Evolutionary conservation across 2,113 vertebrate species (phyloP), one percentile per base, ranked within the genome.

Genomic region (Carlito syrichta): DNA sequence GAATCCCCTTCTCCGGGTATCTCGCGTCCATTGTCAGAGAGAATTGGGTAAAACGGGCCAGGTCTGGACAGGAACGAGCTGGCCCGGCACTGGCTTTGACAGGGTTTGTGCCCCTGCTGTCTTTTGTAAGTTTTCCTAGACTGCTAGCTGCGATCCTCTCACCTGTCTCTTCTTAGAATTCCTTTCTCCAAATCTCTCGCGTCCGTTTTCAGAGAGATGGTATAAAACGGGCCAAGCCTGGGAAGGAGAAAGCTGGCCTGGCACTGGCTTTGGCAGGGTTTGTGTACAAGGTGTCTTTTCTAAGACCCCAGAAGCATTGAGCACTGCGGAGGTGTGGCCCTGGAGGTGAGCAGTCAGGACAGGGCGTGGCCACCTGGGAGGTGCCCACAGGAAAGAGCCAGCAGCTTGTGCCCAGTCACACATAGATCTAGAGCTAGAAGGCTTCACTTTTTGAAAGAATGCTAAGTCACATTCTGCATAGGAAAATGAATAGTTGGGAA

Each of bases 81-180:
- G n/a, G n/a, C n/a, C n/a, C n/a, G n/a, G n/a, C n/a, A n/a, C n/a
- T n/a, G n/a, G n/a, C n/a, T n/a, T n/a, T n/a, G n/a, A n/a, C n/a
- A n/a, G n/a, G n/a, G n/a, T n/a, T n/a, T n/a, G n/a, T n/a, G n/a
- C n/a, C n/a, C n/a, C n/a, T n/a, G n/a, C n/a, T n/a, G n/a, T n/a
- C n/a, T n/a, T n/a, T n/a, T n/a, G n/a, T n/a, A n/a, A n/a, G n/a
- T 58, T 86, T 79, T 60, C 40, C 23, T 68, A 71, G 79, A 86
- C 89, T 40, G 20, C 69, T 77, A 25, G 56, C 48, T 69, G 43
- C 40, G 56, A 68, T 60, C 20, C 76, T 74, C 35, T 27, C 52
- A 3, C 68, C 40, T n/a, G 14, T 45, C 16, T 69, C 81, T 66
- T 60, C 66, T 71, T 79, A 13, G 74, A 71, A 71, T 12, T 10